Evolutionary conservation across 2,797 vertebrate genomes (phyloP).

Genomic region (Cottoperca gobio): DNA sequence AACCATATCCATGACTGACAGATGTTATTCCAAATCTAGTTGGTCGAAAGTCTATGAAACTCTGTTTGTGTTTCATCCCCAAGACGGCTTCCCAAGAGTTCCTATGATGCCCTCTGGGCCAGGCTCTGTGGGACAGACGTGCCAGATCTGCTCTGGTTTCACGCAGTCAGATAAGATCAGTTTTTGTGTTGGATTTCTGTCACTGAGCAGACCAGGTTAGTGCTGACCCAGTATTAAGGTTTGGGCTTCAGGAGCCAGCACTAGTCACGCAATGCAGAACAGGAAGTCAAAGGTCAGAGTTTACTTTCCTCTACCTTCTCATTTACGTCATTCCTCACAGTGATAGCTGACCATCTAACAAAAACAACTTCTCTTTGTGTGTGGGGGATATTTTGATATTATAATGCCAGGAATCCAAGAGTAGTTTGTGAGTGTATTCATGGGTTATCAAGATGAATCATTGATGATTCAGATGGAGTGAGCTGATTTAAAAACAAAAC

Average conservation of each 20-base stretch:
- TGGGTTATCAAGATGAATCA: background rate
- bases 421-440: background rate
- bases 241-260: conserved; percentile 60
- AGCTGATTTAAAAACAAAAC: background rate
- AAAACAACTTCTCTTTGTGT: conserved; percentile 13
- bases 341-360: conserved; percentile 16
- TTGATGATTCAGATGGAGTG: background rate
- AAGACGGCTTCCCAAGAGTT: conserved; percentile 54
- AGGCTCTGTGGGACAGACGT: conserved; percentile 62
- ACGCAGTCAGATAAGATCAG: conserved; percentile 76
- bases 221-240: conserved; percentile 58
- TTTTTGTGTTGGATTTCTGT: conserved; percentile 73
- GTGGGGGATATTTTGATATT: background rate
- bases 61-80: conserved; percentile 57
- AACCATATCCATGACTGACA: conserved; percentile 67
- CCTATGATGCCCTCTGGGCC: conserved; percentile 70
- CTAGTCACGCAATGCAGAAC: conserved; percentile 76
- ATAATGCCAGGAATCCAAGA: background rate
- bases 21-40: conserved; percentile 64
- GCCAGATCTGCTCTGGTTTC: conserved; percentile 77
- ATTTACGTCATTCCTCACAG: conserved; percentile 8
- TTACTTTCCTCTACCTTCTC: conserved; percentile 49
- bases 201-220: conserved; percentile 59
- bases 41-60: conserved; percentile 52
- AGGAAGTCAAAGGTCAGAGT: conserved; percentile 70